Percentiles rank a stretch among this genome's conserved stretches.
phyloP scores from a whole-genome alignment of 2,113 vertebrate genomes.

The Phycodurus eques region DNA sequence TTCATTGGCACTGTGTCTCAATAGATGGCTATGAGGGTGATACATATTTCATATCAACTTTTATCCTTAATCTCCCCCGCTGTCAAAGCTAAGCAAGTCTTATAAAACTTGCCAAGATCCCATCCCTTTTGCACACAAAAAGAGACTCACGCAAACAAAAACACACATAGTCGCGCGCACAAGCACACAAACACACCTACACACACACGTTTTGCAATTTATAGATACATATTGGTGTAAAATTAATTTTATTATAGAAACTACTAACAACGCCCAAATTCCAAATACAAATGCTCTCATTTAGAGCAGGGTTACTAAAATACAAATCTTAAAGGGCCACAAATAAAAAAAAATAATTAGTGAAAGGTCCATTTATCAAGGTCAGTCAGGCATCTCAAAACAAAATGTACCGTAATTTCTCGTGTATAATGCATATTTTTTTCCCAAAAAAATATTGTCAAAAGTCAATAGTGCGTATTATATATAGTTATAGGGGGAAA shows the following conservation, averaged over 20 bases:
- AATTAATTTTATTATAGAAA: not conserved
- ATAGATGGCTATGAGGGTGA: conserved; percentile 58
- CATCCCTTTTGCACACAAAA: conserved; percentile 10
- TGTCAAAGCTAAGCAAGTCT: conserved; percentile 40
- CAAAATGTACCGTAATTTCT: no score
- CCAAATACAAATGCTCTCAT: not conserved
- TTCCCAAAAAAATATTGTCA: no score
- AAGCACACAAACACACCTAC: not conserved
- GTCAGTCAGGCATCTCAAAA: no score
- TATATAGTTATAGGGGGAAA: no score
- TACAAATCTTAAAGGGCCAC: no score
- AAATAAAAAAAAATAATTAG: no score
- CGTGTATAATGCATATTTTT: no score
- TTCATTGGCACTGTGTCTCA: conserved; percentile 58
- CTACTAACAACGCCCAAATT: not conserved
- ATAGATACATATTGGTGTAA: not conserved
- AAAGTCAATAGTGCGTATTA: no score
- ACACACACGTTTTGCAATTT: not conserved
- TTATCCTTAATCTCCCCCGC: conserved; percentile 56
- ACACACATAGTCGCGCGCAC: conserved; percentile 9
- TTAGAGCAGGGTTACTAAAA: no score
- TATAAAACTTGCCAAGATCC: conserved; percentile 28
- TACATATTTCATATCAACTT: conserved; percentile 67
- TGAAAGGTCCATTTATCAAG: not conserved
- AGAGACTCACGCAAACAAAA: not conserved